Evolutionary conservation across 2,797 vertebrate species (phyloP).

Genomic region (Parotocinclus haroldoi): DNA sequence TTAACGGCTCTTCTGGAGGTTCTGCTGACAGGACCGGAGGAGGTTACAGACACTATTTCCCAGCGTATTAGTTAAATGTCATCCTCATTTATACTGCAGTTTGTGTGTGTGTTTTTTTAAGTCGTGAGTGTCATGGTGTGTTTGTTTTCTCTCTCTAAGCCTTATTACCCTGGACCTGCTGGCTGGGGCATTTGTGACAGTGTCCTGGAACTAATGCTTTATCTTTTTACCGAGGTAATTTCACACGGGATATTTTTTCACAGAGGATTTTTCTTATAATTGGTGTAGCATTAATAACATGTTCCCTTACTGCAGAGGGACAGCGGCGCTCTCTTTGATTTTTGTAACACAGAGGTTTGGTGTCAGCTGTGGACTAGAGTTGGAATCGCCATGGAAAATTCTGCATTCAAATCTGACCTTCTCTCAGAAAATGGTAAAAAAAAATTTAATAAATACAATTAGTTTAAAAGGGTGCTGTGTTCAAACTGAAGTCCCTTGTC

Average conservation of each 20-base stretch:
- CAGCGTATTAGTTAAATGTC: slow-evolving; percentile 22
- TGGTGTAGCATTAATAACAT: not conserved
- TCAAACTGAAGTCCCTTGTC: not conserved
- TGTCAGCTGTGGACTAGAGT: slow-evolving; percentile 69
- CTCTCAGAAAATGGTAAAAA: slow-evolving; percentile 65
- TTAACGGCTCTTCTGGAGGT: slow-evolving; percentile 64
- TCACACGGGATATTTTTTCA: slow-evolving; percentile 1
- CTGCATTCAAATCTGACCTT: slow-evolving; percentile 35
- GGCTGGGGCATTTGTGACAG: slow-evolving; percentile 83
- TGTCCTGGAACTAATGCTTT: slow-evolving; percentile 74
- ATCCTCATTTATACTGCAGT: not conserved
- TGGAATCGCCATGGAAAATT: slow-evolving; percentile 46
- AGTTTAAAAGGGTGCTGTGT: not conserved
- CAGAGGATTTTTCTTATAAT: not conserved
- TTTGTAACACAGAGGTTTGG: slow-evolving; percentile 69
- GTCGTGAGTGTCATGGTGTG: slow-evolving; percentile 42
- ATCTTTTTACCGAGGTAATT: slow-evolving; percentile 71
- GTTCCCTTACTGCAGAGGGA: slow-evolving; percentile 60
- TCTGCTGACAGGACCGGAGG: slow-evolving; percentile 54
- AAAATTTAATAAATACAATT: not conserved
- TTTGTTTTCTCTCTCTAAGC: slow-evolving; percentile 58
- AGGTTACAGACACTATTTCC: slow-evolving; percentile 65
- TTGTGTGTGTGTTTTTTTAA: slow-evolving; percentile 8
- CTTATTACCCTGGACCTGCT: slow-evolving; percentile 63
- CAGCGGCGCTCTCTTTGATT: slow-evolving; percentile 42